Percentiles rank a stretch among this genome's conserved stretches.
Conservation (phyloP, 2,888 invertebrate genomes). For the Villa cingulata region DNA sequence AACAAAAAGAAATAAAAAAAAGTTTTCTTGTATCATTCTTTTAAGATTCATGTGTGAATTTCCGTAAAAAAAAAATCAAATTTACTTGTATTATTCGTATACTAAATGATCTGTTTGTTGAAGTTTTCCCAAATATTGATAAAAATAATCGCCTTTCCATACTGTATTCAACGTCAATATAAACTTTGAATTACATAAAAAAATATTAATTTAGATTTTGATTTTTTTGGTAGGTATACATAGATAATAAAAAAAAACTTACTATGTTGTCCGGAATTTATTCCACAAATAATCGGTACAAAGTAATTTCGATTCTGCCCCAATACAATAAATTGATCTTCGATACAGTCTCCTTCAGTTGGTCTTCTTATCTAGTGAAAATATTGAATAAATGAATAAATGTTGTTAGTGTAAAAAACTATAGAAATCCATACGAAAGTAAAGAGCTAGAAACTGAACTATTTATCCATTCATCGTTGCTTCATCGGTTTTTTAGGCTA, state of each 20-base stretch:
- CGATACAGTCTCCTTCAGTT: constrained; percentile 50
- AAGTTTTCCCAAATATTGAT: constrained; percentile 45
- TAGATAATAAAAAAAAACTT: too few relatives aligned
- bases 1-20: constrained; percentile 10
- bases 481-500: too few relatives aligned
- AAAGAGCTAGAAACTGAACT: too few relatives aligned
- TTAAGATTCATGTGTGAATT: too few relatives aligned
- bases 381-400: background rate
- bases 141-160: constrained; percentile 47
- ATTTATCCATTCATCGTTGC: too few relatives aligned
- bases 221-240: too few relatives aligned
- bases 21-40: too few relatives aligned
- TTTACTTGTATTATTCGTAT: constrained; percentile 46
- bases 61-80: background rate
- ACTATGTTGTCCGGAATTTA: constrained; percentile 65
- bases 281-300: constrained; percentile 60
- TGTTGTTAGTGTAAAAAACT: constrained; percentile 1
- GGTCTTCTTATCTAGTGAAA: constrained; percentile 49
- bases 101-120: constrained; percentile 45
- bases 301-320: constrained; percentile 55
- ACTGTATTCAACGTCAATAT: constrained; percentile 52
- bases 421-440: background rate
- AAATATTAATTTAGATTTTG: too few relatives aligned
- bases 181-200: constrained; percentile 42
- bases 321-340: constrained; percentile 54